These are phyloP conservation scores for Marcusenius ussheri DNA, from an alignment of 2,113 vertebrate genomes.

Conservation along the genomic window DNA sequence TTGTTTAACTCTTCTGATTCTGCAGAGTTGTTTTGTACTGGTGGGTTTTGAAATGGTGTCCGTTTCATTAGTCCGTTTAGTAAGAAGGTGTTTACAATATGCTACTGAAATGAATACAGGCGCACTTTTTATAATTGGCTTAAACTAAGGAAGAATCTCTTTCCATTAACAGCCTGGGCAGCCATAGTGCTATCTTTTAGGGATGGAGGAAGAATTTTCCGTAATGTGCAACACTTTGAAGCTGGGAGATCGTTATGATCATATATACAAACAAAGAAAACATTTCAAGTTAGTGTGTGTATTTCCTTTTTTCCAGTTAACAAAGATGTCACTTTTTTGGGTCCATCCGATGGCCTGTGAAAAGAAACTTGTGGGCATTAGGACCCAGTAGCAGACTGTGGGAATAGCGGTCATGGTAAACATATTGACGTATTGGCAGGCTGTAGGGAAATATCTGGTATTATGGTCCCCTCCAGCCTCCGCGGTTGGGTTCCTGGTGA, in stretches of 20 bases:
- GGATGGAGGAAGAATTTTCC: neutral
- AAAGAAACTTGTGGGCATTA: neutral
- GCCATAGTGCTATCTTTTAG: neutral
- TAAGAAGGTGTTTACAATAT: neutral
- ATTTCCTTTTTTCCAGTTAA: neutral
- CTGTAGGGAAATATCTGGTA: constrained; percentile 1
- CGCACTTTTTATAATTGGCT: neutral
- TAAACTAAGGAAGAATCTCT: neutral
- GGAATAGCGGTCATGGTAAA: neutral
- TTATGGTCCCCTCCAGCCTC: neutral
- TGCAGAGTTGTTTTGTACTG: neutral
- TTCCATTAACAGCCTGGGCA: neutral
- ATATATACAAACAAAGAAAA: neutral
- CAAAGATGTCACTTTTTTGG: neutral
- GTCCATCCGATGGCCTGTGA: neutral
- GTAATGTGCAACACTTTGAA: neutral
- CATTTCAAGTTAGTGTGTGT: neutral
- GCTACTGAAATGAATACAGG: neutral
- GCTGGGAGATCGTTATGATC: neutral
- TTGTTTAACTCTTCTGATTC: neutral
- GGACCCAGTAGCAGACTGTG: neutral
- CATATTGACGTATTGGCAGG: neutral
- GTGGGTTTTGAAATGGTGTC: neutral
- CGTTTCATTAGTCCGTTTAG: neutral
- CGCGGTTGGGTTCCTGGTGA: neutral